Evolutionary conservation across 2,797 vertebrate genomes (phyloP).

Genomic region (Cephalopachus bancanus): DNA sequence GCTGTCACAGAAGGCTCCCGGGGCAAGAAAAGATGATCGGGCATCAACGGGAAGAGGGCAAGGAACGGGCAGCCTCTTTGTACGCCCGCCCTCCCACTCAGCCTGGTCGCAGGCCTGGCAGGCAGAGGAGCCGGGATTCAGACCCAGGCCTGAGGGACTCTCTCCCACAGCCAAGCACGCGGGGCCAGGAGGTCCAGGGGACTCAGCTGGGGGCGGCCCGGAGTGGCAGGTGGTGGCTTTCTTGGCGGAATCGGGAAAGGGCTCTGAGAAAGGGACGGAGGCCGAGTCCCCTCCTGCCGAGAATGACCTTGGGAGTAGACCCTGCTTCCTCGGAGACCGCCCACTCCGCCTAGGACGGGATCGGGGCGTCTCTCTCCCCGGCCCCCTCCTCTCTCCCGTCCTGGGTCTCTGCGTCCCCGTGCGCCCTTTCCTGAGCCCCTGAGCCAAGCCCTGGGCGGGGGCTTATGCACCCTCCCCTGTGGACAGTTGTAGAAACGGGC

Average conservation of each 20-base stretch:
- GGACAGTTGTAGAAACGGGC: not conserved
- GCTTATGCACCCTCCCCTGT: too few species aligned
- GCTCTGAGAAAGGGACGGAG: not conserved
- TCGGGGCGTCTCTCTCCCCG: accelerated
- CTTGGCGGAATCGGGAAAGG: not conserved
- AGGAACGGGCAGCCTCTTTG: too few species aligned
- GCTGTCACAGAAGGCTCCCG: too few species aligned
- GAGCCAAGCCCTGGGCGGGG: not conserved
- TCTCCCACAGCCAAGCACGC: too few species aligned
- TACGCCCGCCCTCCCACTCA: too few species aligned
- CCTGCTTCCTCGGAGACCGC: not conserved
- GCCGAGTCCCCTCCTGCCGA: not conserved
- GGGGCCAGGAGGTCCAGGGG: not conserved
- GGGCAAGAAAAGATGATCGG: too few species aligned
- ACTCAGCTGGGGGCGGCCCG: too few species aligned
- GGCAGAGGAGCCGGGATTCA: not conserved
- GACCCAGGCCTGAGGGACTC: not conserved
- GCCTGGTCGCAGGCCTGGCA: too few species aligned
- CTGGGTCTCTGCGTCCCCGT: accelerated
- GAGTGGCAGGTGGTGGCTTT: not conserved
- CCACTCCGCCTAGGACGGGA: not conserved
- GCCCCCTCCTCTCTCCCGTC: too few species aligned
- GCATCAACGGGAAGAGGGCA: too few species aligned
- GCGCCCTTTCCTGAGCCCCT: not conserved
- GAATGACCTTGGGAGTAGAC: too few species aligned